phyloP scores from a whole-genome alignment of 1,140 invertebrate species.

The Drosophila punjabiensis region DNA sequence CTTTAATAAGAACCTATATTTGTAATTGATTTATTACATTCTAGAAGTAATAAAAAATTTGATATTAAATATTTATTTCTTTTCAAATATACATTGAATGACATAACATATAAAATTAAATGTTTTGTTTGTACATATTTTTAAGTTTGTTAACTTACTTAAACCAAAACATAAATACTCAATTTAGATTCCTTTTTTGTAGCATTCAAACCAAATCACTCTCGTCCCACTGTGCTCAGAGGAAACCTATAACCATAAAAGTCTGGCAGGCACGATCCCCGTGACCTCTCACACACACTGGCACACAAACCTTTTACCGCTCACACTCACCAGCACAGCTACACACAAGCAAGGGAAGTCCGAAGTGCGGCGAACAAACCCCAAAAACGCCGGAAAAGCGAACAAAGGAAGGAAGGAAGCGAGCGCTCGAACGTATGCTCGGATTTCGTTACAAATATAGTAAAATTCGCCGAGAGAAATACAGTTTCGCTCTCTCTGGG shows the following conservation, averaged over 20 bases:
- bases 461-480: constrained; percentile 22
- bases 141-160: neutral
- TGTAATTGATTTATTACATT: neutral
- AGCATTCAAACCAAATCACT: neutral
- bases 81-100: neutral
- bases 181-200: neutral
- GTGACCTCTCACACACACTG: constrained; percentile 62
- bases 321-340: constrained; percentile 51
- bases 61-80: neutral
- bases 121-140: neutral
- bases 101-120: neutral
- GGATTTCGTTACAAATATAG: constrained; percentile 72
- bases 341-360: constrained; percentile 15
- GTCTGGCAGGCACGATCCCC: constrained; percentile 69
- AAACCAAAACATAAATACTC: no score
- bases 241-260: constrained; percentile 27
- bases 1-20: neutral
- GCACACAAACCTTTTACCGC: constrained; percentile 58
- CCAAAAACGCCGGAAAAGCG: constrained; percentile 47
- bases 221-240: constrained; percentile 52
- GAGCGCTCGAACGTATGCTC: constrained; percentile 79
- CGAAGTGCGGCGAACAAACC: constrained; percentile 25
- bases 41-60: neutral
- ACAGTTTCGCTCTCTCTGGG: neutral
- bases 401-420: constrained; percentile 68